These are phyloP conservation scores for Paraplagusia blochii DNA, from an alignment of 2,113 vertebrate species.

Conservation along the genomic window DNA sequence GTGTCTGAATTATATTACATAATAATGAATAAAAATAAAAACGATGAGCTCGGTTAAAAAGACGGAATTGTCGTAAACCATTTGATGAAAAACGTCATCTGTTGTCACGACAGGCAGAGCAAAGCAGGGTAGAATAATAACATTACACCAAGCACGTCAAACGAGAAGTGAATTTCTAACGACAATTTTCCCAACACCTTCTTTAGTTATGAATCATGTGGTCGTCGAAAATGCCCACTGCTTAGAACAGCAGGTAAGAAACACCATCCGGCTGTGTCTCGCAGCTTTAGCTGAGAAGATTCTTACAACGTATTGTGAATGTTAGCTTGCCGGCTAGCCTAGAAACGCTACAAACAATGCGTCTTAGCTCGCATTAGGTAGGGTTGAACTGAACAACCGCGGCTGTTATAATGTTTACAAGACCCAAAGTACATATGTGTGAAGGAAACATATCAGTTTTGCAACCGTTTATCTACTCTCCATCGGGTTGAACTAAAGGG, in stretches of 20 bases:
- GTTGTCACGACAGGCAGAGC: constrained; percentile 16
- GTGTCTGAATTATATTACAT: constrained; percentile 28
- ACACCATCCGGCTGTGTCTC: not conserved
- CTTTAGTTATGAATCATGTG: constrained; percentile 99
- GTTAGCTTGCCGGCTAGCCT: constrained; percentile 54
- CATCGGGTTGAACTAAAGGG: too few species aligned
- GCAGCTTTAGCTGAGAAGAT: not conserved
- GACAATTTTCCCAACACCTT: constrained; percentile 80
- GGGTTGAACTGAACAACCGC: constrained; percentile 7
- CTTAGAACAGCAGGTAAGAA: constrained; percentile 96
- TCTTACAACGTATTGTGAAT: constrained; percentile 13
- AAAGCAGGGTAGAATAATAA: constrained; percentile 35
- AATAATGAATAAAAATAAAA: constrained; percentile 10
- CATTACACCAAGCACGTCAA: constrained; percentile 66
- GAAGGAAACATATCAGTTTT: not conserved
- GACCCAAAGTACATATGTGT: not conserved
- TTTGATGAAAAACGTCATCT: constrained; percentile 26
- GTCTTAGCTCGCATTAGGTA: constrained; percentile 43
- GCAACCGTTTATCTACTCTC: not conserved
- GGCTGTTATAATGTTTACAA: not conserved
- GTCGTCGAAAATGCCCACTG: constrained; percentile 93
- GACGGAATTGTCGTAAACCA: not conserved
- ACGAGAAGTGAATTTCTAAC: constrained; percentile 75
- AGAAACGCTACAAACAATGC: constrained; percentile 37
- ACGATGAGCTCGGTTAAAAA: constrained; percentile 14